Evolutionary conservation across 2,888 invertebrate species (phyloP), one percentile per base, ranked within the genome.

Genomic region (Raillietiella orientalis): DNA sequence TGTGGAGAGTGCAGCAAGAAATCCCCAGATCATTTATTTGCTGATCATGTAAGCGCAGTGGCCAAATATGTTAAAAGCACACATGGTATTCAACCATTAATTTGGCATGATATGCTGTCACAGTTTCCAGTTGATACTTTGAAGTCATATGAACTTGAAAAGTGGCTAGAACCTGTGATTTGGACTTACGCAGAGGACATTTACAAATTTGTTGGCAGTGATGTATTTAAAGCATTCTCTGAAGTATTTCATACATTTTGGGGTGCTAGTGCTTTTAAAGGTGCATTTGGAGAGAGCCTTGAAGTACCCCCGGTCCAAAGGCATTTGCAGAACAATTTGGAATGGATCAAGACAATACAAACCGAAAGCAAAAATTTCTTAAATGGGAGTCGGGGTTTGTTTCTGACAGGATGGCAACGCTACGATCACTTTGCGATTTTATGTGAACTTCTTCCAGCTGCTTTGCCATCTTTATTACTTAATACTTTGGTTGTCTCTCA

Each of bases 41-140:
- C 63, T 10, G 48, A 52, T 16, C 65, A 66, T 39, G 58, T 64
- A 5, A 49, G 51, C 4, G 50, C 52, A 30, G 53, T 65, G 13
- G 58, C 58, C 4, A 49, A 47, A 23, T 54, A 61, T 33, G 53
- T 69, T 9, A 55, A 53, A 23, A 45, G 48, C 6, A 55, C 52
- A 25, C 58, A 61, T 45, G 45, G 51, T 11, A 40, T 64, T 12
- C 53, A 52, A 10, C 51, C 63, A 2, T 58, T 71, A 29, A 61
- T 71, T 37, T 71, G 71, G 71, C 70, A 71, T 38, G 71, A 71
- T 41, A 70, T 71, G 66, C 43, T 71, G 28, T 45, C 69, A 2
- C 59, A 60, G 35, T 50, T 65, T 34, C 50, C 58, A 3, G 44
- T 56, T 23, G 53, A 56, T 31, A 52, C 53, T 31, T 47, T 65